These are phyloP conservation scores for Neomorphus geoffroyi DNA, from an alignment of 2,797 vertebrate genomes.

Conservation along the genomic window DNA sequence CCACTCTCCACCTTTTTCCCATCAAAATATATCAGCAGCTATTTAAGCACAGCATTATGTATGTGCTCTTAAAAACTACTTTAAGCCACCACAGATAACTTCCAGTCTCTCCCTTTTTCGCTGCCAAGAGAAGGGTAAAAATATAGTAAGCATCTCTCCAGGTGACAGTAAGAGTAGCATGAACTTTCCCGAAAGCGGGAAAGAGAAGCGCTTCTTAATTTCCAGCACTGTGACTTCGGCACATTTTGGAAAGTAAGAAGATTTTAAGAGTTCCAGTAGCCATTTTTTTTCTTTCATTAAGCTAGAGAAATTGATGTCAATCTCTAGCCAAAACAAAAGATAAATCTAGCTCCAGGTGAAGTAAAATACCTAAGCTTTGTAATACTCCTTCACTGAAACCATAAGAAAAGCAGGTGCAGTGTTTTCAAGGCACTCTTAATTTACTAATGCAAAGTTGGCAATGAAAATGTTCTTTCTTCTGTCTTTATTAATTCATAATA, in stretches of 20 bases:
- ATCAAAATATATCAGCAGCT: not conserved
- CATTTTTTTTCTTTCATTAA: not conserved
- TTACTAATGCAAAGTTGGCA: not conserved
- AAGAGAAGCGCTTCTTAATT: not conserved
- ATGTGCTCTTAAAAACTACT: not conserved
- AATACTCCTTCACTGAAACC: not conserved
- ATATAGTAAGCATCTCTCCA: accelerated
- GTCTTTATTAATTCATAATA: not conserved
- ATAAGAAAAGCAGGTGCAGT: not conserved
- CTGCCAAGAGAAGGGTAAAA: not conserved
- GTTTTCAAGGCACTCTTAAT: not conserved
- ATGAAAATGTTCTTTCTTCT: not conserved
- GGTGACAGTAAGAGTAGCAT: not conserved
- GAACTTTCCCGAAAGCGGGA: not conserved
- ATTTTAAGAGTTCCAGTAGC: not conserved
- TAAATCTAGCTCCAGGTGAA: not conserved
- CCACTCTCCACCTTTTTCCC: not conserved
- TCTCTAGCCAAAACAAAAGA: not conserved
- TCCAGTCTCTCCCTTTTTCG: not conserved
- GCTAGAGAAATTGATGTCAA: not conserved
- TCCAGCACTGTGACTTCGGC: accelerated
- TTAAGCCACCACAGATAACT: not conserved
- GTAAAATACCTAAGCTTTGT: not conserved
- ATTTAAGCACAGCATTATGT: not conserved
- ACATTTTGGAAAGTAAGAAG: not conserved